Conservation (phyloP, 2,888 invertebrate species). For the Nomada fucata region DNA sequence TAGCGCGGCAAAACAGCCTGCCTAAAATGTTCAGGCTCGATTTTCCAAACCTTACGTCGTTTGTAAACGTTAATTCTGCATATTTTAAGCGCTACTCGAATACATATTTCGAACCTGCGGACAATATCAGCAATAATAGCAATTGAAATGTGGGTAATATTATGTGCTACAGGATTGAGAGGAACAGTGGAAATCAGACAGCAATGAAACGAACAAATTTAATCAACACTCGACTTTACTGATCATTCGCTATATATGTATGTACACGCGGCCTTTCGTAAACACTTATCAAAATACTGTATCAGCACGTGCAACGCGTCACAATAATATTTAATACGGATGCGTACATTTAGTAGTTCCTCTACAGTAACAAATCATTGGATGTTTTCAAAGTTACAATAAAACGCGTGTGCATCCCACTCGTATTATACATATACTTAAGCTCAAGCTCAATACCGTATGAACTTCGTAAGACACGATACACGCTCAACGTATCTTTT, state of each 20-base stretch:
- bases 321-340: conserved; percentile 52
- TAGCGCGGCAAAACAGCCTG: neutral
- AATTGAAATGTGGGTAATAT: too few relatives aligned
- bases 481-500: conserved; percentile 27
- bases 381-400: conserved; percentile 50
- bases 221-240: conserved; percentile 48
- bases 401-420: conserved; percentile 49
- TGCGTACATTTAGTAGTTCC: conserved; percentile 41
- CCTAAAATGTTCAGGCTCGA: neutral
- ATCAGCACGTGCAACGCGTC: conserved; percentile 59
- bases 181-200: neutral
- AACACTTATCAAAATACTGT: conserved; percentile 75
- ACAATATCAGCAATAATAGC: too few relatives aligned
- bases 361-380: conserved; percentile 36
- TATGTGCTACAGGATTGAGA: neutral
- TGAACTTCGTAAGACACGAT: conserved; percentile 4
- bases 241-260: conserved; percentile 22
- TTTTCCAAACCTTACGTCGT: too few relatives aligned
- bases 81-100: too few relatives aligned
- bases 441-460: conserved; percentile 32
- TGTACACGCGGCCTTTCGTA: conserved; percentile 44
- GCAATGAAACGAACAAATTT: neutral
- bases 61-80: too few relatives aligned
- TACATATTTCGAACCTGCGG: too few relatives aligned
- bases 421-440: conserved; percentile 3